Percentiles rank a stretch among this genome's conserved stretches.
Conservation (phyloP, 2,797 vertebrate genomes). For the Sebastes steindachneri region DNA sequence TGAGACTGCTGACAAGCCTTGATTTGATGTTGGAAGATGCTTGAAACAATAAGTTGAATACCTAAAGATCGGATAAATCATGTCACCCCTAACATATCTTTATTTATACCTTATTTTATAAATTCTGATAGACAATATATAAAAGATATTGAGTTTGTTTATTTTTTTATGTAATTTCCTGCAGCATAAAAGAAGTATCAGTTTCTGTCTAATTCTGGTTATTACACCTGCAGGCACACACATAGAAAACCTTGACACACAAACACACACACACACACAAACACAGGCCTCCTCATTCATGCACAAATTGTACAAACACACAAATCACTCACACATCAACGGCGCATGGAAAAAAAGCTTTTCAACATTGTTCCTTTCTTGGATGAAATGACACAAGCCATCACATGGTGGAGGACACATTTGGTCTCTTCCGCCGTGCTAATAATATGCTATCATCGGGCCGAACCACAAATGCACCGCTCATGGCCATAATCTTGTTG, state of each 20-base stretch:
- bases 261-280: not conserved
- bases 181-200: not conserved
- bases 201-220: not conserved
- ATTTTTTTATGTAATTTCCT: not conserved
- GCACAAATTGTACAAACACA: constrained; percentile 9
- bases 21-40: not conserved
- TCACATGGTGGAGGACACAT: constrained; percentile 41
- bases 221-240: not conserved
- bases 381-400: constrained; percentile 41
- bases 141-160: not conserved
- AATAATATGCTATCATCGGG: constrained; percentile 67
- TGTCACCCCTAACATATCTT: not conserved
- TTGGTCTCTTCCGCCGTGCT: constrained; percentile 47
- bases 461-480: constrained; percentile 53
- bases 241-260: not conserved
- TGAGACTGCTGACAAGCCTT: not conserved
- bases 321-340: constrained; percentile 24
- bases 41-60: not conserved
- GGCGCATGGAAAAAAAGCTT: not conserved
- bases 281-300: not conserved
- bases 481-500: constrained; percentile 71
- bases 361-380: constrained; percentile 27
- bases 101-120: not conserved
- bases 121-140: not conserved
- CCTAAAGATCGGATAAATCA: not conserved